phyloP scores from a whole-genome alignment of 2,888 invertebrate genomes.

The Isotomurus palustris region DNA sequence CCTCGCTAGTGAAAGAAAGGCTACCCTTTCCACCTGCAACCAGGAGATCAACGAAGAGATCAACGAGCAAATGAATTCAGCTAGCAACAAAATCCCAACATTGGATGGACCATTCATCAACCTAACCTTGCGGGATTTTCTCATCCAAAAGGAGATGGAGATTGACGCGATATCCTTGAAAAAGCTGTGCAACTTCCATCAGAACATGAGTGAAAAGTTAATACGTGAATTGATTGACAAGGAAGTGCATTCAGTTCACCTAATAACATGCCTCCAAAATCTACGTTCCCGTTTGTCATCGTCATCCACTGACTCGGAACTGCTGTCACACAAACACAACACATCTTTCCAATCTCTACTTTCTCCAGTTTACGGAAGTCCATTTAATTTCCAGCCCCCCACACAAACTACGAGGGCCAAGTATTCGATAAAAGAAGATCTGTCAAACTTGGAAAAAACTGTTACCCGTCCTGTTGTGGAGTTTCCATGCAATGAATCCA shows the following conservation, averaged over 20 bases:
- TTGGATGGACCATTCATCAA: constrained; percentile 13
- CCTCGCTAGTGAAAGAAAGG: constrained; percentile 3
- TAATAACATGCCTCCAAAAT: constrained; percentile 15
- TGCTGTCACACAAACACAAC: constrained; percentile 1
- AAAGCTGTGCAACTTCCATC: constrained; percentile 2
- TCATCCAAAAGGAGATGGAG: constrained; percentile 10
- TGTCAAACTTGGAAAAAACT: neutral
- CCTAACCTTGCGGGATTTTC: constrained; percentile 17
- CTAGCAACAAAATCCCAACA: constrained; percentile 5
- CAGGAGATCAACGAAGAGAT: too few species aligned
- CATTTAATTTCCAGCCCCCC: neutral
- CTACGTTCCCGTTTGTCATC: constrained; percentile 6
- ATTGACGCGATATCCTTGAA: neutral
- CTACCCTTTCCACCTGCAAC: neutral
- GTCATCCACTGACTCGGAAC: constrained; percentile 1
- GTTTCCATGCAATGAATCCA: constrained; percentile 6
- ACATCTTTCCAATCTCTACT: constrained; percentile 1
- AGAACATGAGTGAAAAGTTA: constrained; percentile 11
- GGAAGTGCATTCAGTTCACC: constrained; percentile 18
- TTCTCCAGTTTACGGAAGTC: constrained; percentile 7
- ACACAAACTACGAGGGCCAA: neutral
- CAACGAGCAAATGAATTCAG: constrained; percentile 3
- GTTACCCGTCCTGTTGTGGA: neutral
- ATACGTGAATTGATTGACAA: constrained; percentile 21
- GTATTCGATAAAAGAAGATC: constrained; percentile 6